A percentile compares a stretch with the other conserved stretches of the same genome.
Evolutionary conservation across 1,140 invertebrate genomes (phyloP).

Genomic region (Samia ricini): DNA sequence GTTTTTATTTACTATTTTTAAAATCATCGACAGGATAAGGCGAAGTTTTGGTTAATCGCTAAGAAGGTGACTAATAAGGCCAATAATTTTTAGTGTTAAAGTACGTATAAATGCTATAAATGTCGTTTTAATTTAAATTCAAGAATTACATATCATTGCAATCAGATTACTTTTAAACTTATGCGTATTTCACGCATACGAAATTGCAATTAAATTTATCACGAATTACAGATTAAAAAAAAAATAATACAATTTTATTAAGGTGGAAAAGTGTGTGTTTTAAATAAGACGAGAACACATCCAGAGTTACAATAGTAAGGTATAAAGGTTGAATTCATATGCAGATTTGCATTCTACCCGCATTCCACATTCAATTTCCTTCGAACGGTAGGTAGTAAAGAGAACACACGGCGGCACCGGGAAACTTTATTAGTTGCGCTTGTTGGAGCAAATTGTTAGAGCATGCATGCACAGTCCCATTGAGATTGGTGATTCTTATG

Average conservation of each 20-base stretch:
- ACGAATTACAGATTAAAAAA: too few relatives aligned
- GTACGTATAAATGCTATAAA: too few relatives aligned
- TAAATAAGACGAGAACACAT: neutral
- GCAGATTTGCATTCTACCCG: slow-evolving; percentile 33
- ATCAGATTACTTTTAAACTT: too few relatives aligned
- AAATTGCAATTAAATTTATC: too few relatives aligned
- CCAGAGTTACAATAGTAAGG: neutral
- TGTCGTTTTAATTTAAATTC: too few relatives aligned
- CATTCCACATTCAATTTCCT: slow-evolving; percentile 36
- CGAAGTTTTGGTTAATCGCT: too few relatives aligned
- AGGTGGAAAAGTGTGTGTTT: neutral
- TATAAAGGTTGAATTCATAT: slow-evolving; percentile 10
- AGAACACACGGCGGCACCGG: slow-evolving; percentile 19
- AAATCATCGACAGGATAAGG: too few relatives aligned
- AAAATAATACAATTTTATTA: neutral
- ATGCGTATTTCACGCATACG: too few relatives aligned
- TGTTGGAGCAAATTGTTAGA: slow-evolving; percentile 35
- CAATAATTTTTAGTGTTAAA: too few relatives aligned
- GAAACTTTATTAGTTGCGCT: slow-evolving; percentile 41
- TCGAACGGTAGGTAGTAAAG: slow-evolving; percentile 28
- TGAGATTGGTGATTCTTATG: neutral
- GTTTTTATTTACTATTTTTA: too few relatives aligned
- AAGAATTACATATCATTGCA: too few relatives aligned
- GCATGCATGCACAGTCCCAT: neutral
- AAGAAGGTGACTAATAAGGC: too few relatives aligned